Conservation (phyloP, 2,113 vertebrate genomes). For the Alces alces region DNA sequence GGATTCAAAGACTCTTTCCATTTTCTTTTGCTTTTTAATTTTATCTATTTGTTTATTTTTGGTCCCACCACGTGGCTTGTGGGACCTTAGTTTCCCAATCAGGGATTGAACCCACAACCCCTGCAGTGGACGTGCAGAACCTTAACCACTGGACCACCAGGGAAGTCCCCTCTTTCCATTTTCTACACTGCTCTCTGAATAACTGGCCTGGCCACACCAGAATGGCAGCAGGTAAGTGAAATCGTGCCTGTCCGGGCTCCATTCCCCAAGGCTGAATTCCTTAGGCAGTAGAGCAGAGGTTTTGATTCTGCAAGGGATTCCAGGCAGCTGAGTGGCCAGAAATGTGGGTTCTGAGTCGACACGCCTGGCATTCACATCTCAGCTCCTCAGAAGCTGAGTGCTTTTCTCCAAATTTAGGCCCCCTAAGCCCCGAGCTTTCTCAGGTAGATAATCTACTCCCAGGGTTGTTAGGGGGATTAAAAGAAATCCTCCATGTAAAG, state of each 20-base stretch:
- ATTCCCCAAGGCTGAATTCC: conserved; percentile 26
- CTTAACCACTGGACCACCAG: neutral
- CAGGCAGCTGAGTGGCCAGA: neutral
- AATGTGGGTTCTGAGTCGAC: neutral
- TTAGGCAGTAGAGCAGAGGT: neutral
- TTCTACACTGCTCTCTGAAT: neutral
- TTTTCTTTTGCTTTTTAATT: neutral
- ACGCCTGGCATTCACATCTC: neutral
- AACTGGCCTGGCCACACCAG: neutral
- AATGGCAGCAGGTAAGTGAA: neutral
- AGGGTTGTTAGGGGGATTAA: neutral
- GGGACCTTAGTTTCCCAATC: neutral
- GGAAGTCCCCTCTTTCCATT: neutral
- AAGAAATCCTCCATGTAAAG: neutral
- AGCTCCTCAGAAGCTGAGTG: neutral
- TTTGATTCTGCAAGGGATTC: neutral
- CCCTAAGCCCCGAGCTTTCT: neutral
- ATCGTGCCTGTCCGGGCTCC: neutral
- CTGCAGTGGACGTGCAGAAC: neutral
- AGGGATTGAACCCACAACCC: neutral
- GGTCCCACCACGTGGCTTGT: neutral
- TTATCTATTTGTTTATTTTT: neutral
- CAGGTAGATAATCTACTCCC: neutral
- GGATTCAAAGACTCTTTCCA: neutral
- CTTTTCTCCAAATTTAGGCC: neutral